Evolutionary conservation across 2,888 invertebrate species (phyloP), one percentile per base, ranked within the genome.

Genomic region (Synanthedon formicaeformis): DNA sequence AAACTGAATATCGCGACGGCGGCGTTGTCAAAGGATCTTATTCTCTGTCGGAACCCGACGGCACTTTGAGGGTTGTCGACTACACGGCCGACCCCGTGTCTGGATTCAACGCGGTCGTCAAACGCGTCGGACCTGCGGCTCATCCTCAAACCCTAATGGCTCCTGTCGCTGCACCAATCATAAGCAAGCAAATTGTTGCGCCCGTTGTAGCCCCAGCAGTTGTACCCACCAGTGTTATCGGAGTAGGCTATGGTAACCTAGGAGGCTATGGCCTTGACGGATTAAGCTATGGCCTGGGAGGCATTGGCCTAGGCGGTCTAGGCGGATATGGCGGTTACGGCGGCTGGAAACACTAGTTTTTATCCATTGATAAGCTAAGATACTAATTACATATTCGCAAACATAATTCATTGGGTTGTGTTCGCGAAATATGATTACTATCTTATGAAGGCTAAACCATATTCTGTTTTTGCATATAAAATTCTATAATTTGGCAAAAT

Each of bases 91-190:
- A 83, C 61, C 64, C 78, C 1, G 68, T 77, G 40, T 67, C 71
- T 0, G 87, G 87, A 1, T 88, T 87, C 73, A 84, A 87, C 67
- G 88, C 88, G 0, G 73, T 79, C n/a, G 86, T 88, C 48, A 83
- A 82, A 54, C 70, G 82, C 41, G 58, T 85, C 23, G 87, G 87
- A 2, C 69, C 74, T 1, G 81, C 81, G 0, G 73, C 58, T 0
- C 85, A 87, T 58, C 83, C 83, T 0, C 77, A 76, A 51, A 63
- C 65, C 1, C 52, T 66, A 10, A 45, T 54, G 11, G 59, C 65
- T 6, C 62, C 64, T 1, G 53, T 67, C 5, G 57, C 60, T 12
- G 50, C 53, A 48, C 60, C 64, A 5, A 45, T 57, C 8, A 40
- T 52, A 14, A 52, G 41, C 52, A 56, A 57, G 23, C 50, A 13